Evolutionary conservation across 2,888 invertebrate genomes (phyloP).

Genomic region (Dynastes grantii): DNA sequence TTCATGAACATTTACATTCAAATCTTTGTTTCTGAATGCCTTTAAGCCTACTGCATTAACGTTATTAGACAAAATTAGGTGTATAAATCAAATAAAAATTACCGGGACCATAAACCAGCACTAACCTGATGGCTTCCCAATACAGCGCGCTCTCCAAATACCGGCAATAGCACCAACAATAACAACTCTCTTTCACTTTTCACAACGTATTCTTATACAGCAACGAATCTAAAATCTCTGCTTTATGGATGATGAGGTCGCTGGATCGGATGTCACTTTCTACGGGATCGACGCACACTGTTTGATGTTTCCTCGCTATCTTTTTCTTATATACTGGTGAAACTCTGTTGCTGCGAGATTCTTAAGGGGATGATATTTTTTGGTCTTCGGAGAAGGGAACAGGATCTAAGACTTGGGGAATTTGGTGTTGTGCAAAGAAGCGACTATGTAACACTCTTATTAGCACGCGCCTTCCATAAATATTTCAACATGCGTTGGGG

Average conservation of each 20-base stretch:
- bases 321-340: constrained; percentile 45
- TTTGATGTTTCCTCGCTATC: constrained; percentile 36
- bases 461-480: neutral
- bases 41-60: too few species aligned
- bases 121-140: constrained; percentile 32
- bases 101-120: neutral
- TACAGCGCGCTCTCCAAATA: constrained; percentile 11
- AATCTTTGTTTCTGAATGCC: too few species aligned
- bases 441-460: neutral
- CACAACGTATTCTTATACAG: constrained; percentile 20
- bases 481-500: constrained; percentile 15
- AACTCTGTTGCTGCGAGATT: constrained; percentile 20
- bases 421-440: constrained; percentile 36
- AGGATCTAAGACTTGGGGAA: constrained; percentile 42
- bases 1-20: too few species aligned
- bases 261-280: constrained; percentile 42
- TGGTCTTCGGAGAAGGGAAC: constrained; percentile 29
- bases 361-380: constrained; percentile 43
- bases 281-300: constrained; percentile 39
- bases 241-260: constrained; percentile 16
- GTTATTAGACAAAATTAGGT: too few species aligned
- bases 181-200: constrained; percentile 44
- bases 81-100: neutral
- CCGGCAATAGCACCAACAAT: constrained; percentile 2
- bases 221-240: constrained; percentile 24